Evolutionary conservation across 2,113 vertebrate species (phyloP), one percentile per base, ranked within the genome.

Genomic region (Todiramphus chloris): DNA sequence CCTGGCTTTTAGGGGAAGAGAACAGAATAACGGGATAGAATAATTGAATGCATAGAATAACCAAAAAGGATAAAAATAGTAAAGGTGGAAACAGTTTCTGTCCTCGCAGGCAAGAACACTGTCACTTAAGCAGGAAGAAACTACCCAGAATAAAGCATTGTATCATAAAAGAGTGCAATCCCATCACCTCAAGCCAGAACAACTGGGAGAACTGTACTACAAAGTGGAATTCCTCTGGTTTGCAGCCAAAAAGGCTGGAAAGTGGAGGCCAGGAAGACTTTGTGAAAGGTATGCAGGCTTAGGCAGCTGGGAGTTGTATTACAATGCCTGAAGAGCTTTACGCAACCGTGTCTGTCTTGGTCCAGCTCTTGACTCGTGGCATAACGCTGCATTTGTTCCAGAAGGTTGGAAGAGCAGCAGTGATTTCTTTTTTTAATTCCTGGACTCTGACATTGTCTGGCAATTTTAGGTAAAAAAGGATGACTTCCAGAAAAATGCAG

Each of bases 211-310:
- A 41, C 16, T 67, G 19, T 25, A n/a, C 12, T 51, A 37, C 10
- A 67, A 74, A 70, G 13, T 24, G 43, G 81, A 90, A 89, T 59
- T 0, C 2, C 55, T 86, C 35, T 8, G 5, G 6, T 74, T 33
- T 69, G 48, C 33, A 79, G 66, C 33, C 74, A 72, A 46, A 69
- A 68, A 68, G 0, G 0, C 56, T 56, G 11, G 0, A 0, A 31
- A 44, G 35, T 9, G 2, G 1, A 70, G 39, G 6, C 33, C 33
- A 48, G 30, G 10, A 75, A 56, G 43, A 18, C 30, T 60, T 21
- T 76, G 27, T 43, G 30, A 31, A 44, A 46, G 20, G 19, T 28
- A 11, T 7, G 21, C 30, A 60, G 31, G 27, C 53, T 84, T 17
- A 25, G n/a, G 24, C 60, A 74, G 76, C 35, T 21, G 44, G 72